A percentile compares a stretch with the other conserved stretches of the same genome.
Evolutionary conservation across 2,888 invertebrate genomes (phyloP).

Genomic region (Dromius quadrimaculatus): DNA sequence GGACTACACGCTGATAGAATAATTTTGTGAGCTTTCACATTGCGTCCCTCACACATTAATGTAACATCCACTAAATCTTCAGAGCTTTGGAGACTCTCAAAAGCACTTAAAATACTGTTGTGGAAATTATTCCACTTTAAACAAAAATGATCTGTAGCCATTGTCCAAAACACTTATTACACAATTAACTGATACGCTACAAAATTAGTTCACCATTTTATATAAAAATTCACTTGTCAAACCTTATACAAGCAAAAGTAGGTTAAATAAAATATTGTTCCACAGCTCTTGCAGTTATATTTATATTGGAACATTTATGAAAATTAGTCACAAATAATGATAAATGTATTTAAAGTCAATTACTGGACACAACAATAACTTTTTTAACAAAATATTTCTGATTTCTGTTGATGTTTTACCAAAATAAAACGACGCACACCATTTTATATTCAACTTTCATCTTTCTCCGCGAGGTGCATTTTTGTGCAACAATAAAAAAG

Average conservation of each 20-base stretch:
- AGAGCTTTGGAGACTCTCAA: conserved; percentile 77
- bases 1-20: conserved; percentile 82
- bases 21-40: conserved; percentile 81
- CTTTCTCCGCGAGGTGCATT: conserved; percentile 11
- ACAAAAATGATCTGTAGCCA: conserved; percentile 75
- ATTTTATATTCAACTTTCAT: not conserved
- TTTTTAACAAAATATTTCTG: conserved; percentile 15
- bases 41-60: conserved; percentile 78
- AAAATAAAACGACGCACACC: conserved; percentile 41
- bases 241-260: conserved; percentile 35
- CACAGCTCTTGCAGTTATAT: not conserved
- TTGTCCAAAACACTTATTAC: conserved; percentile 51
- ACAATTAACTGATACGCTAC: not conserved
- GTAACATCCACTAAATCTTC: conserved; percentile 81
- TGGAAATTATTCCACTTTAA: conserved; percentile 83
- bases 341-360: not conserved
- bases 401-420: conserved; percentile 17
- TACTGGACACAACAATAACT: not conserved
- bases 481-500: conserved; percentile 1
- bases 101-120: conserved; percentile 76
- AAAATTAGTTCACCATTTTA: conserved; percentile 11
- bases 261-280: conserved; percentile 30
- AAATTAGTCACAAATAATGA: not conserved
- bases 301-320: not conserved
- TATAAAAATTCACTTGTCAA: conserved; percentile 11